phyloP scores from a whole-genome alignment of 2,113 vertebrate species.

The Caretta caretta region DNA sequence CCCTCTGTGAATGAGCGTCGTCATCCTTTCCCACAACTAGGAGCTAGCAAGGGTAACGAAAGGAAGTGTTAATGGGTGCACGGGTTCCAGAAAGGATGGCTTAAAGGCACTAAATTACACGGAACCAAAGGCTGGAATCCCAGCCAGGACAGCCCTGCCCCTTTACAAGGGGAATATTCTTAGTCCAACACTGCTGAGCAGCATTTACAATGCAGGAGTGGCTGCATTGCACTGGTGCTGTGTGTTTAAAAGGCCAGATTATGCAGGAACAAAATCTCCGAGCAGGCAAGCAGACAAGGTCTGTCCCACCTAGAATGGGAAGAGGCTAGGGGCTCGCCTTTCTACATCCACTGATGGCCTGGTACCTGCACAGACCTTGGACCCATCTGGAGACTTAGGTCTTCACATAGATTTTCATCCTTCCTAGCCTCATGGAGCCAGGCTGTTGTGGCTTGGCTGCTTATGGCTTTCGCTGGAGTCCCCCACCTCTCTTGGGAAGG shows the following conservation, averaged over 20 bases:
- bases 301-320: background rate
- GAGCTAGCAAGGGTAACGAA: no score
- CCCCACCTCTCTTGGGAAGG: background rate
- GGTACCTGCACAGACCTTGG: fast-evolving
- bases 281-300: background rate
- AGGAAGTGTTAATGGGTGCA: fast-evolving
- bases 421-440: background rate
- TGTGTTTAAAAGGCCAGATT: fast-evolving
- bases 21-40: conserved; percentile 74
- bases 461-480: background rate
- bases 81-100: fast-evolving
- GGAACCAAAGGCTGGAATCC: fast-evolving
- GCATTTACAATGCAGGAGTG: fast-evolving
- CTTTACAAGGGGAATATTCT: fast-evolving
- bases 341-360: background rate
- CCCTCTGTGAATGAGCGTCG: conserved; percentile 80
- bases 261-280: background rate
- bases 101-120: background rate
- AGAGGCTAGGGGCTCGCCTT: fast-evolving
- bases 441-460: background rate
- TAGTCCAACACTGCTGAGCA: fast-evolving
- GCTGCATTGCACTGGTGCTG: background rate
- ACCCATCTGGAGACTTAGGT: background rate
- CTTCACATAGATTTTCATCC: background rate
- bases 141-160: fast-evolving